phyloP scores from a whole-genome alignment of 1,140 invertebrate genomes.

The Drosophila virilis region DNA sequence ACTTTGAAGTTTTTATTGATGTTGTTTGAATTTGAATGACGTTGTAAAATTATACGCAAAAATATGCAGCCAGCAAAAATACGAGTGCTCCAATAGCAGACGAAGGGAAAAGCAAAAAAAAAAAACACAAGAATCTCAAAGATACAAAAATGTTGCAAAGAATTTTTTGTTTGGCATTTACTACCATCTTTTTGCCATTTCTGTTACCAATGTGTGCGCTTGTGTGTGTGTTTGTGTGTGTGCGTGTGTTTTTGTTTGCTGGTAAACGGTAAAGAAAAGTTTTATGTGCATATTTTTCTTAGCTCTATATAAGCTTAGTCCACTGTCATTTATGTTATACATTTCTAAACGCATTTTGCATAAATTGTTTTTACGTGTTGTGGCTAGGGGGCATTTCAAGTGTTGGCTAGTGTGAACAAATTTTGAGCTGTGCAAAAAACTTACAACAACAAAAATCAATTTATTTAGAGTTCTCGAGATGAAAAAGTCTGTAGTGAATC shows the following conservation, averaged over 20 bases:
- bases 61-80: conserved; percentile 57
- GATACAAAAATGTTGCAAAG: conserved; percentile 19
- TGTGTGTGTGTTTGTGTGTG: not conserved
- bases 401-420: conserved; percentile 28
- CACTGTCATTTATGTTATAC: conserved; percentile 24
- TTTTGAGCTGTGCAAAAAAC: conserved; percentile 7
- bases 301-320: conserved; percentile 45
- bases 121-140: conserved; percentile 17
- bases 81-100: conserved; percentile 31
- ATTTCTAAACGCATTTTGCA: conserved; percentile 30
- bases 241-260: conserved; percentile 23
- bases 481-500: not conserved
- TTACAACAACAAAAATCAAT: conserved; percentile 1
- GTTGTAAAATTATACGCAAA: conserved; percentile 78
- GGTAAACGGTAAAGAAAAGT: conserved; percentile 64
- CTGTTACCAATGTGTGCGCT: conserved; percentile 5
- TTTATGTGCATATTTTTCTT: conserved; percentile 64
- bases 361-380: conserved; percentile 15
- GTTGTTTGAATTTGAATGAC: conserved; percentile 77
- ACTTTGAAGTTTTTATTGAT: conserved; percentile 76
- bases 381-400: conserved; percentile 1
- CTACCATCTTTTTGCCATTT: conserved; percentile 42
- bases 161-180: conserved; percentile 29
- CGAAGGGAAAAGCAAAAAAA: conserved; percentile 2
- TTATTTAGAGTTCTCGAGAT: not conserved